Percentiles rank a stretch among this genome's conserved stretches.
Conservation (phyloP, 2,113 vertebrate genomes). For the Xerus inauris region DNA sequence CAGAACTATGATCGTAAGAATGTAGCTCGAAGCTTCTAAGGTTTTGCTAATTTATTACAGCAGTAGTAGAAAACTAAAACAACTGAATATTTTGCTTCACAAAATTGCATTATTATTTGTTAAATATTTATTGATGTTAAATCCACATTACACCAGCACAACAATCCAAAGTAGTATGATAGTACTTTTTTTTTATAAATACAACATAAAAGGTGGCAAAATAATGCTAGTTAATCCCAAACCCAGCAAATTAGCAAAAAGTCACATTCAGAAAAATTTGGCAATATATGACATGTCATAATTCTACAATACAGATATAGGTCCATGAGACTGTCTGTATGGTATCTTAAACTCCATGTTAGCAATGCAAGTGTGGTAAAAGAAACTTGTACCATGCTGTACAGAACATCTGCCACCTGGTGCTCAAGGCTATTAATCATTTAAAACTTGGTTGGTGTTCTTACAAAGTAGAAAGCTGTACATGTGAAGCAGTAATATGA, state of each 20-base stretch:
- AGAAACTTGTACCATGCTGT: slow-evolving; percentile 76
- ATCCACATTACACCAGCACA: slow-evolving; percentile 93
- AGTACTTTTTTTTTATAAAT: slow-evolving; percentile 90
- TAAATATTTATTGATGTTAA: slow-evolving; percentile 93
- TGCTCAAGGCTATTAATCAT: slow-evolving; percentile 80
- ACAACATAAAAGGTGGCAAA: slow-evolving; percentile 90
- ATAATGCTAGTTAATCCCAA: slow-evolving; percentile 88
- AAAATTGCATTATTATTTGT: slow-evolving; percentile 81
- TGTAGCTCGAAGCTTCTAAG: not conserved
- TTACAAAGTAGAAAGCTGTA: slow-evolving; percentile 86
- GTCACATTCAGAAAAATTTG: slow-evolving; percentile 86
- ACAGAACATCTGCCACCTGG: slow-evolving; percentile 74
- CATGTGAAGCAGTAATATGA: slow-evolving; percentile 84
- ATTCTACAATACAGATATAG: slow-evolving; percentile 76
- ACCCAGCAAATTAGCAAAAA: slow-evolving; percentile 84
- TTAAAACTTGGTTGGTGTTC: slow-evolving; percentile 84
- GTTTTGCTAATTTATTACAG: not conserved
- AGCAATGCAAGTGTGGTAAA: slow-evolving; percentile 75
- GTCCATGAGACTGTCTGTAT: slow-evolving; percentile 73
- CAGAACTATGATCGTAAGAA: not conserved
- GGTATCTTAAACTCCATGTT: slow-evolving; percentile 62
- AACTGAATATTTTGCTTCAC: slow-evolving; percentile 74
- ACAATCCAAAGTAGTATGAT: slow-evolving; percentile 93
- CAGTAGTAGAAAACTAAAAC: not conserved
- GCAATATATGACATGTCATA: slow-evolving; percentile 80